Percentiles rank a stretch among this genome's conserved stretches.
Evolutionary conservation across 2,888 invertebrate genomes (phyloP).

Genomic region (Buathra laborator): DNA sequence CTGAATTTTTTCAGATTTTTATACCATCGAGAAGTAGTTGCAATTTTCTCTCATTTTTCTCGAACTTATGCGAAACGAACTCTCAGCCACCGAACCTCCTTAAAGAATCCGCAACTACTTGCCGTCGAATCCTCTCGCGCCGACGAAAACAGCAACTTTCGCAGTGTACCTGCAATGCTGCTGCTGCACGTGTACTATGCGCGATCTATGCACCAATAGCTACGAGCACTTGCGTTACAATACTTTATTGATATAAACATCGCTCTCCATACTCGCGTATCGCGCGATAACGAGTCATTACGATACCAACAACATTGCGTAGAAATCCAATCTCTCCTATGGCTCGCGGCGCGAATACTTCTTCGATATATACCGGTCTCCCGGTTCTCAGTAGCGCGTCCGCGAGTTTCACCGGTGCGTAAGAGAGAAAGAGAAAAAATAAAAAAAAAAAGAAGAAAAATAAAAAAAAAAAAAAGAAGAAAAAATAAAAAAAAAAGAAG

Average conservation of each 20-base stretch:
- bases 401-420: conserved; percentile 17
- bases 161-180: neutral
- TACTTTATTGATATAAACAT: conserved; percentile 55
- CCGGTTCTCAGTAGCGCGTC: conserved; percentile 5
- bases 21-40: too few species aligned
- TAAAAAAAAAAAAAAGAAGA: conserved; percentile 8
- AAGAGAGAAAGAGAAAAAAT: neutral
- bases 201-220: conserved; percentile 8
- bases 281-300: neutral
- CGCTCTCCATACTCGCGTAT: conserved; percentile 31
- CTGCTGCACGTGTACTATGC: conserved; percentile 13
- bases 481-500: conserved; percentile 16
- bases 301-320: conserved; percentile 55
- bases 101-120: neutral
- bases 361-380: conserved; percentile 4
- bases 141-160: neutral
- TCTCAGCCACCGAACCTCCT: too few species aligned
- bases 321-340: conserved; percentile 55
- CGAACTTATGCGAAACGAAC: too few species aligned
- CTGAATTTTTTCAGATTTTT: too few species aligned
- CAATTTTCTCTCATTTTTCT: too few species aligned
- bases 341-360: conserved; percentile 10
- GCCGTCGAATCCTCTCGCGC: neutral
- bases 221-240: conserved; percentile 6
- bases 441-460: neutral